Conservation (phyloP, 2,113 vertebrate species). For the Myotis davidii region DNA sequence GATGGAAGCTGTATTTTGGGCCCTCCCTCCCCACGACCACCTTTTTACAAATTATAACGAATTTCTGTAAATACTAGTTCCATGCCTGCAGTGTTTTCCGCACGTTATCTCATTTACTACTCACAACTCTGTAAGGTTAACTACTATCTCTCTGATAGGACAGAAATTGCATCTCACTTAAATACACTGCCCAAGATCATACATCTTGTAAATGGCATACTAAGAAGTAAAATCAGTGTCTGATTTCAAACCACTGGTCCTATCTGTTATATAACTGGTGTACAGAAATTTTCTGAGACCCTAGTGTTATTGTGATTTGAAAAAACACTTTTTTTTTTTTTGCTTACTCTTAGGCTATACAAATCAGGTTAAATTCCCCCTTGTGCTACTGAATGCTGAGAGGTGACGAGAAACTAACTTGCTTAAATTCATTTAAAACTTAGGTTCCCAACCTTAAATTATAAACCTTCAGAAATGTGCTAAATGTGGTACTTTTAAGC, state of each 20-base stretch:
- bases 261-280: neutral
- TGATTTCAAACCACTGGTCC: constrained; percentile 48
- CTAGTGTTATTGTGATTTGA: neutral
- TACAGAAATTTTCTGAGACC: constrained; percentile 6
- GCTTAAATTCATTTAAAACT: constrained; percentile 58
- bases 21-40: neutral
- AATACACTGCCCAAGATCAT: constrained; percentile 20
- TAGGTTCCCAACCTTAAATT: neutral
- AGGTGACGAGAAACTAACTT: constrained; percentile 40
- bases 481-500: constrained; percentile 25
- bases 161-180: constrained; percentile 22
- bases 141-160: neutral
- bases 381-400: neutral
- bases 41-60: neutral
- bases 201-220: neutral
- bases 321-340: neutral
- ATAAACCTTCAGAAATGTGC: constrained; percentile 33
- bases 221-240: constrained; percentile 48
- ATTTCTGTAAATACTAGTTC: constrained; percentile 10
- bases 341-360: neutral
- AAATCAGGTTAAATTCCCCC: constrained; percentile 25
- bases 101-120: neutral
- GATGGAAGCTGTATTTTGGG: neutral
- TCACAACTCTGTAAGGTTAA: neutral
- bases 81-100: neutral